phyloP scores from a whole-genome alignment of 1,140 invertebrate species.

The Drosophila tristis region DNA sequence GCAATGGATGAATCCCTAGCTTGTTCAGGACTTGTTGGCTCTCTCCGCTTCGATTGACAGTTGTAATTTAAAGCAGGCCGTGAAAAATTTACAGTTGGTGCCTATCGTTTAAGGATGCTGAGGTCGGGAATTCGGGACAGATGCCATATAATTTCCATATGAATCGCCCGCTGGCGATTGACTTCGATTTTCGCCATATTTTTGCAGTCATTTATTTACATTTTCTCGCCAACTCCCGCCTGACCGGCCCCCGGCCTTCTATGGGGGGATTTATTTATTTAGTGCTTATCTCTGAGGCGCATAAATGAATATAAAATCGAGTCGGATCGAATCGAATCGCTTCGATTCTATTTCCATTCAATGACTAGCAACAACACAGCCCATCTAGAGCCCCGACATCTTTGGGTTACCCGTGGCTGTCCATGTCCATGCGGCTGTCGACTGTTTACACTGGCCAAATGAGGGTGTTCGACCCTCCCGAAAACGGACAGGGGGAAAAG shows the following conservation, averaged over 20 bases:
- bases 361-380: conserved; percentile 39
- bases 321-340: conserved; percentile 59
- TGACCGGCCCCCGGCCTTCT: conserved; percentile 4
- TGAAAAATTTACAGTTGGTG: conserved; percentile 62
- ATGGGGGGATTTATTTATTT: conserved; percentile 68
- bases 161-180: conserved; percentile 50
- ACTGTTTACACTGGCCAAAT: conserved; percentile 55
- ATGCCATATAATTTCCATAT: conserved; percentile 57
- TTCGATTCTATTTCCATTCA: conserved; percentile 66
- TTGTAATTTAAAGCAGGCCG: conserved; percentile 68
- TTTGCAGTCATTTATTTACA: conserved; percentile 77
- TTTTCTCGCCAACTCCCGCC: conserved; percentile 45
- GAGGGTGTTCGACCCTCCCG: conserved; percentile 31
- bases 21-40: conserved; percentile 27
- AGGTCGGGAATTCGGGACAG: neutral
- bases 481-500: conserved; percentile 26
- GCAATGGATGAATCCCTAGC: neutral
- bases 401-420: conserved; percentile 20
- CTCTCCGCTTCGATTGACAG: conserved; percentile 63
- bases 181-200: conserved; percentile 65
- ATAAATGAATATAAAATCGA: conserved; percentile 78
- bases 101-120: neutral
- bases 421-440: conserved; percentile 47
- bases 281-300: conserved; percentile 78
- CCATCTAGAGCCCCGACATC: conserved; percentile 24